phyloP scores from a whole-genome alignment of 2,113 vertebrate genomes.

The Chloebia gouldiae region DNA sequence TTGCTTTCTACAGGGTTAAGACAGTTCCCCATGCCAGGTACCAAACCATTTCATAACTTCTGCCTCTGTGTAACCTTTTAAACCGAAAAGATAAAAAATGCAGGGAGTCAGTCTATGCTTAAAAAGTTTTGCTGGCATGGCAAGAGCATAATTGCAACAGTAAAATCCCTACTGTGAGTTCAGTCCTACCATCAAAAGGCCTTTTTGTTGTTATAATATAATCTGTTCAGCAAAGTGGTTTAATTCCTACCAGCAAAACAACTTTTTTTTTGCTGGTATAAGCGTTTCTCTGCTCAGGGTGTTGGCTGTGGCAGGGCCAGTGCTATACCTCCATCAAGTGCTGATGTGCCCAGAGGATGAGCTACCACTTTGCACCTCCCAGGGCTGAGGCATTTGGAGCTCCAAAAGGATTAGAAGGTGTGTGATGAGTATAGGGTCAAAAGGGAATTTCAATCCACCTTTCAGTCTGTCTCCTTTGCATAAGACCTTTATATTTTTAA shows the following conservation, averaged over 20 bases:
- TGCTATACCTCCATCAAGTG: neutral
- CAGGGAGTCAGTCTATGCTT: neutral
- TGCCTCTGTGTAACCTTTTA: neutral
- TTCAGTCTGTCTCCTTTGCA: neutral
- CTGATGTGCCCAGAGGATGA: neutral
- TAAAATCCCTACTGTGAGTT: slow-evolving; percentile 32
- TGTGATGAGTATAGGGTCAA: neutral
- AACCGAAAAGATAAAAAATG: slow-evolving; percentile 26
- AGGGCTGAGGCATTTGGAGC: neutral
- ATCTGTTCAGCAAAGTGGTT: slow-evolving; percentile 34
- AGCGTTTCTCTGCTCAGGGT: neutral
- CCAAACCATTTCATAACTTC: neutral
- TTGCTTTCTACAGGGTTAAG: neutral
- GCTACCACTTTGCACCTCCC: rapidly evolving
- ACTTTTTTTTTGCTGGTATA: slow-evolving; percentile 30
- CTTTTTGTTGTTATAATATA: slow-evolving; percentile 42
- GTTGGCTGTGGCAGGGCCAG: neutral
- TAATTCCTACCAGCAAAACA: slow-evolving; percentile 47
- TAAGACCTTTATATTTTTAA: neutral
- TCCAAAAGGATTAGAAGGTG: neutral
- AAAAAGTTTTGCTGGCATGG: slow-evolving; percentile 9
- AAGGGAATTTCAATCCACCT: neutral
- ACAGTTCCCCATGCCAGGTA: neutral
- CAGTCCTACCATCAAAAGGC: slow-evolving; percentile 47
- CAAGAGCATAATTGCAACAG: slow-evolving; percentile 1